These are phyloP conservation scores for Gouania willdenowi DNA, from an alignment of 2,797 vertebrate genomes.

Conservation along the genomic window DNA sequence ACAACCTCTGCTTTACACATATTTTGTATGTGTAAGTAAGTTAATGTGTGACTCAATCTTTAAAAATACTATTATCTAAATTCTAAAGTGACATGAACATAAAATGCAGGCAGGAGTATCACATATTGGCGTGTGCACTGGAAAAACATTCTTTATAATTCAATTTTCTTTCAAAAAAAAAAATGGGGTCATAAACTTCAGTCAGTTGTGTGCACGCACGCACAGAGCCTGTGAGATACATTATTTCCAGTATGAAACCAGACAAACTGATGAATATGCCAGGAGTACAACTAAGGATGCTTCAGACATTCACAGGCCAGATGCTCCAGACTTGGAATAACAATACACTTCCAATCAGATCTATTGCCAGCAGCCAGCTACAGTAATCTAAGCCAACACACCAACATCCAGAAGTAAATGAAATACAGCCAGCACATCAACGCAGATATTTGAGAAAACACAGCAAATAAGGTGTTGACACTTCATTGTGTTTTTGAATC, in stretches of 20 bases:
- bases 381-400: slow-evolving; percentile 26
- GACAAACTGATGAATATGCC: slow-evolving; percentile 50
- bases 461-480: neutral
- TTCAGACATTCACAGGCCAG: slow-evolving; percentile 47
- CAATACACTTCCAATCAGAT: slow-evolving; percentile 37
- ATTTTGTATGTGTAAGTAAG: too few species aligned
- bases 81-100: too few species aligned
- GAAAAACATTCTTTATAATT: slow-evolving; percentile 2
- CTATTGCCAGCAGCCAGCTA: slow-evolving; percentile 33
- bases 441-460: slow-evolving; percentile 16
- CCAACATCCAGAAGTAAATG: slow-evolving; percentile 26
- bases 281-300: slow-evolving; percentile 44
- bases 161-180: slow-evolving; percentile 10
- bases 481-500: too few species aligned
- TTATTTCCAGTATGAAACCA: slow-evolving; percentile 41
- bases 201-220: slow-evolving; percentile 36
- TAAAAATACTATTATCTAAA: too few species aligned
- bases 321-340: slow-evolving; percentile 52
- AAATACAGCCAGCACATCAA: slow-evolving; percentile 4
- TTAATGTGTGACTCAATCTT: too few species aligned
- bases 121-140: neutral
- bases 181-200: slow-evolving; percentile 38
- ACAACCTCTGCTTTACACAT: too few species aligned
- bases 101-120: too few species aligned
- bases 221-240: slow-evolving; percentile 44